phyloP scores from a whole-genome alignment of 2,113 vertebrate genomes.

The Lagopus muta region DNA sequence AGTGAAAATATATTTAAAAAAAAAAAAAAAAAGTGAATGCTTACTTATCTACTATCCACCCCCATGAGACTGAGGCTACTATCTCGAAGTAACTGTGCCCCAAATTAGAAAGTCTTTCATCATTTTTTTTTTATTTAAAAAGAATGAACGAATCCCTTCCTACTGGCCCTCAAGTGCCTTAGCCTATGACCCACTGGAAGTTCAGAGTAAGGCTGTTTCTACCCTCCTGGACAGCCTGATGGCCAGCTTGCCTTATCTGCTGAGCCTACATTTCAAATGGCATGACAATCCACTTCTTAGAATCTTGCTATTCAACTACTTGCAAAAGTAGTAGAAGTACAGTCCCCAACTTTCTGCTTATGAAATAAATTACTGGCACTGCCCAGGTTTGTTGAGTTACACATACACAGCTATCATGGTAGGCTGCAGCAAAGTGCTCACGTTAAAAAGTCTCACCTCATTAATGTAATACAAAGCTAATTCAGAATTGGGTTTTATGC shows the following conservation, averaged over 20 bases:
- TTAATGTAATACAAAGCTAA: neutral
- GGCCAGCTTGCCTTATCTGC: neutral
- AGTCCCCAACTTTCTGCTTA: neutral
- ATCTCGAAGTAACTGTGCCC: neutral
- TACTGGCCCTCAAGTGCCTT: neutral
- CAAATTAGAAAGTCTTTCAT: neutral
- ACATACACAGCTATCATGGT: neutral
- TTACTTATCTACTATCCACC: neutral
- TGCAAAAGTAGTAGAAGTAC: neutral
- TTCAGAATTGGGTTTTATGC: neutral
- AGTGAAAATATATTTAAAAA: neutral
- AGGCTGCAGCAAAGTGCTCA: neutral
- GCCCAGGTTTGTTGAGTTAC: neutral
- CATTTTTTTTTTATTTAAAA: neutral
- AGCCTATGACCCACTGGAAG: neutral
- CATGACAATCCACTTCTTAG: neutral
- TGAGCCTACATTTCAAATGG: neutral
- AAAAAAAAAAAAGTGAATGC: neutral
- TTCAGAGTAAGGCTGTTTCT: neutral
- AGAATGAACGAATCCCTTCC: neutral
- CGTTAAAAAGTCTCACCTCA: neutral
- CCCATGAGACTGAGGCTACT: neutral
- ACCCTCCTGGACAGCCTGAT: rapidly evolving
- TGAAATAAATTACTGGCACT: neutral
- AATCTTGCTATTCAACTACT: neutral